Evolutionary conservation across 2,888 invertebrate species (phyloP), one percentile per base, ranked within the genome.

Genomic region (Campoletis raptor): DNA sequence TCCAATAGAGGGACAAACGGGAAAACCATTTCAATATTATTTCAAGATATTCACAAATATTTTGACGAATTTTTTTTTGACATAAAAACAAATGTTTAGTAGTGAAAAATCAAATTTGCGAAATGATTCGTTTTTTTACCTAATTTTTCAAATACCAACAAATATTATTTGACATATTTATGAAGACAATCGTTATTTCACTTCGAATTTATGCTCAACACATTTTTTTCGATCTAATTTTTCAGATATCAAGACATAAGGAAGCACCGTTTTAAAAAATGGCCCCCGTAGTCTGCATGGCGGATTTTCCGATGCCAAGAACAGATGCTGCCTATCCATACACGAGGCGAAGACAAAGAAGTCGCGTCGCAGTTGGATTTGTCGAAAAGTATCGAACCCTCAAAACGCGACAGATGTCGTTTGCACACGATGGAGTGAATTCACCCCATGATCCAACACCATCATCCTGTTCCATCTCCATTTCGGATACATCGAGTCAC

Each of bases 281-380:
- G 93, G 92, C 92, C 57, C 93, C 93, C 42, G 92, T 92, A 40
- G 80, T 92, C 78, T 93, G 92, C 67, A 69, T 92, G 86, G 61
- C 91, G 52, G 93, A 93, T 74, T 81, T 91, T 40, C 89, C 91
- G 21, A 78, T 88, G 42, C 79, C 86, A 21, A 90, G 90, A 73
- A 77, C 80, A 73, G 91, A 87, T 77, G 87, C 91, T 2, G 85
- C 88, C 24, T 88, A 80, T 57, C 87, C 89, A 6, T 89, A 90
- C 40, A 78, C 88, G 37, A 90, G 88, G 15, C 89, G 89, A 72
- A 88, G 90, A 78, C 89, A 88, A 70, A 64, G 81, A 67, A 89
- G 83, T 84, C 77, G 87, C 61, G 80, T 69, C 30, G 57, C 85
- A 24, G 87, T 82, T 54, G 88, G 87, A 0, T 88, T 85, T 15